Evolutionary conservation across 1,140 invertebrate species (phyloP).

Genomic region (Ostrea denselamellosa): DNA sequence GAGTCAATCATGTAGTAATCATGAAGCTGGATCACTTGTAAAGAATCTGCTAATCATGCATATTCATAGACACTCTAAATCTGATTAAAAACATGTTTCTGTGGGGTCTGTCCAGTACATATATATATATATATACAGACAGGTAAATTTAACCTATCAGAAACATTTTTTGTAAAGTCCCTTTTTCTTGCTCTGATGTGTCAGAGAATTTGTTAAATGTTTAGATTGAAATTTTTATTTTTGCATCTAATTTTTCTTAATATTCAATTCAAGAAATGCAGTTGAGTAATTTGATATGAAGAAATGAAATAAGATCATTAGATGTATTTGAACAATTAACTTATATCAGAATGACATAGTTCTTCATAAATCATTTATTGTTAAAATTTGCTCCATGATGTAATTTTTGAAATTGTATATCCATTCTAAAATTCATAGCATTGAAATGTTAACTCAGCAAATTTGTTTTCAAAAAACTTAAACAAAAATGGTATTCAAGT

Average conservation of each 20-base stretch:
- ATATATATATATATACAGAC: background rate
- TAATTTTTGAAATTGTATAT: conserved; percentile 2
- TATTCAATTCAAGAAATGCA: background rate
- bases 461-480: background rate
- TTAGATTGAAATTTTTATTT: background rate
- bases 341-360: background rate
- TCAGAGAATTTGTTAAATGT: background rate
- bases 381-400: conserved; percentile 7
- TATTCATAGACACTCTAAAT: no score
- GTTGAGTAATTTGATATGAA: background rate
- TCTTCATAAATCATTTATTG: background rate
- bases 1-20: background rate
- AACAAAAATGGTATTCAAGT: background rate
- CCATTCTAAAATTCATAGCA: background rate
- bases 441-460: conserved; percentile 26
- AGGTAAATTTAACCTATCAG: background rate
- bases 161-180: background rate
- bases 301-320: background rate
- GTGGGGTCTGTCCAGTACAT: background rate
- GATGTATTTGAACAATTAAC: background rate
- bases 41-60: no score
- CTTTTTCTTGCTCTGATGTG: background rate
- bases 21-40: no score
- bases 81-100: no score
- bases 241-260: no score